Percentiles rank a stretch among this genome's conserved stretches.
phyloP scores from a whole-genome alignment of 2,113 vertebrate species.

The Orthochromis malagaraziensis region DNA sequence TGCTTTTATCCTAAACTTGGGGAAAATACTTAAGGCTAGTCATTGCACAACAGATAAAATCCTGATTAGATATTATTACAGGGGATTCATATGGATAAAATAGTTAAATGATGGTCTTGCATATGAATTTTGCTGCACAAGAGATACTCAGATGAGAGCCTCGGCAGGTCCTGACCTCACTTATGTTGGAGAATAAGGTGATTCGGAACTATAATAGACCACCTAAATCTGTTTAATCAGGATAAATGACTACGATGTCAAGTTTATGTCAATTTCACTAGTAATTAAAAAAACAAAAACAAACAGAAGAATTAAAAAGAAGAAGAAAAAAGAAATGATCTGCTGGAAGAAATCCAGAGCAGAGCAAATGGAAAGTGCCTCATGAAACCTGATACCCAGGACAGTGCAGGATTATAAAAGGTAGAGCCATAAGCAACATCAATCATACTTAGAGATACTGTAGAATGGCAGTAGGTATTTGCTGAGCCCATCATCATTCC shows the following conservation, averaged over 20 bases:
- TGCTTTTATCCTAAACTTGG: not conserved
- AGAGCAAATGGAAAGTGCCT: conserved; percentile 12
- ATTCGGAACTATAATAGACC: not conserved
- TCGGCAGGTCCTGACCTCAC: not conserved
- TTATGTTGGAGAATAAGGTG: not conserved
- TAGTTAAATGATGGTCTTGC: not conserved
- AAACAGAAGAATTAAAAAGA: not conserved
- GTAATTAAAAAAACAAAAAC: not conserved
- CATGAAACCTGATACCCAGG: conserved; percentile 18
- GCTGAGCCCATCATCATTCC: not conserved
- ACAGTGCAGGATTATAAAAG: not conserved
- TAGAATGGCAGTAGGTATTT: not conserved
- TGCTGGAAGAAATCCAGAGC: conserved; percentile 18
- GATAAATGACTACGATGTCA: not conserved
- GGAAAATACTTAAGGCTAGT: not conserved
- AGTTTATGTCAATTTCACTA: not conserved
- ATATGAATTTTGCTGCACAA: not conserved
- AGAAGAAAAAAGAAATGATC: not conserved
- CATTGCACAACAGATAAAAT: not conserved
- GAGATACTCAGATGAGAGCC: not conserved
- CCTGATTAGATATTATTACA: not conserved
- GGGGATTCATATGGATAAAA: not conserved
- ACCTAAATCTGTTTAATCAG: not conserved
- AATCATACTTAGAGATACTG: not conserved
- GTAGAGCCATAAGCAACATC: not conserved